These are phyloP conservation scores for Scolopax bukidnonensis DNA, from an alignment of 2,797 vertebrate genomes.

Conservation along the genomic window DNA sequence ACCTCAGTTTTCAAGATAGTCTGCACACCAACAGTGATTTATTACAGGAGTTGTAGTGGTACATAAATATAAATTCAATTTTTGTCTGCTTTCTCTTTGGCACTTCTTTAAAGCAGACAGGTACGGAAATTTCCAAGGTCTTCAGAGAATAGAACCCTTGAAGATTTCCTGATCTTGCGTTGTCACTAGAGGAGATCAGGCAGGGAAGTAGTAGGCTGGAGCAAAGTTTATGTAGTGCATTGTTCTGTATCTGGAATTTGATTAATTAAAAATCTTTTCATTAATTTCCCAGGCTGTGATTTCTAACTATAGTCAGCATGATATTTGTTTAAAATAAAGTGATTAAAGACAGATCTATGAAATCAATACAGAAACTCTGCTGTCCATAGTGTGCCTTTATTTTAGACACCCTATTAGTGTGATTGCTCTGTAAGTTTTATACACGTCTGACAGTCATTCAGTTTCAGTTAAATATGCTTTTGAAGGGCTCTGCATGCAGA, in stretches of 20 bases:
- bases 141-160: neutral
- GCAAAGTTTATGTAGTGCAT: neutral
- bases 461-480: neutral
- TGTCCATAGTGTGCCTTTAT: neutral
- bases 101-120: neutral
- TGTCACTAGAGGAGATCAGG: neutral
- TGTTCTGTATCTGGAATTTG: neutral
- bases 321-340: neutral
- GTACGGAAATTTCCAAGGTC: neutral
- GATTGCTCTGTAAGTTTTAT: neutral
- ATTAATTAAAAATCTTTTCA: neutral
- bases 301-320: neutral
- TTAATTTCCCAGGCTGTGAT: neutral
- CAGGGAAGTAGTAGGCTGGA: neutral
- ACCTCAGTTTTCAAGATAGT: neutral
- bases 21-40: neutral
- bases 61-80: neutral
- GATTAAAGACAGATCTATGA: neutral
- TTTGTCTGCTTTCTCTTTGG: neutral
- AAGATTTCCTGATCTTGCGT: neutral
- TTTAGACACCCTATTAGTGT: neutral
- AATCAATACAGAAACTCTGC: neutral
- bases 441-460: neutral
- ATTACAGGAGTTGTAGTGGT: neutral
- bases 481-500: neutral